These are phyloP conservation scores for Erythrolamprus reginae DNA, from an alignment of 2,113 vertebrate species.

Conservation along the genomic window DNA sequence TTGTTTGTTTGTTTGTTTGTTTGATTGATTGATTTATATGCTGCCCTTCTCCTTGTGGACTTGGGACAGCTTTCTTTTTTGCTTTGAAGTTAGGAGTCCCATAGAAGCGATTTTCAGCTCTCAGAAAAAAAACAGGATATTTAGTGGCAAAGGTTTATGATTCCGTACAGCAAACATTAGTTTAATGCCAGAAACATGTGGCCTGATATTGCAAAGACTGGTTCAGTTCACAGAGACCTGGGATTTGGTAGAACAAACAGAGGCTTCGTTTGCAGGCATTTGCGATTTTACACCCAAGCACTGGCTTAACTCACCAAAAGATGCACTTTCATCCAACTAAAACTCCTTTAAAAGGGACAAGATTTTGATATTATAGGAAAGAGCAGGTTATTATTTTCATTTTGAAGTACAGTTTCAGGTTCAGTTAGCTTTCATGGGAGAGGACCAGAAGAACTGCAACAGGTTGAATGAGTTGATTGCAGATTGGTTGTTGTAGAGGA, in stretches of 20 bases:
- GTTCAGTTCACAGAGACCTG: background rate
- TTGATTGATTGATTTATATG: too few species aligned
- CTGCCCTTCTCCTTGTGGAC: too few species aligned
- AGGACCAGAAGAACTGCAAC: background rate
- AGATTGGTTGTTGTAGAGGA: background rate
- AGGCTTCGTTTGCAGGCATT: background rate
- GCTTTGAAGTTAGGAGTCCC: too few species aligned
- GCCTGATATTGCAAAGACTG: background rate
- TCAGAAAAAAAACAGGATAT: background rate
- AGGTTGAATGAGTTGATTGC: background rate
- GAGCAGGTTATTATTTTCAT: background rate
- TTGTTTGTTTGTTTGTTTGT: too few species aligned
- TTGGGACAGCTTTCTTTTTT: too few species aligned
- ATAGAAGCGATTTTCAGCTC: background rate
- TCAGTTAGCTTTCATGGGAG: background rate
- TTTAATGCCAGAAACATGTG: background rate
- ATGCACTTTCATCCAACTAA: background rate
- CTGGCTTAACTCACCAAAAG: background rate
- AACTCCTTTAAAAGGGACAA: background rate
- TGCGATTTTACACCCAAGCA: background rate
- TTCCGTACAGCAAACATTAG: background rate
- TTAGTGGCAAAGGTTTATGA: background rate
- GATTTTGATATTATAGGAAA: background rate
- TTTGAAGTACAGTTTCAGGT: background rate
- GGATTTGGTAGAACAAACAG: background rate